Percentiles rank a stretch among this genome's conserved stretches.
Conservation (phyloP, 2,888 invertebrate species). For the Ochlodes sylvanus region DNA sequence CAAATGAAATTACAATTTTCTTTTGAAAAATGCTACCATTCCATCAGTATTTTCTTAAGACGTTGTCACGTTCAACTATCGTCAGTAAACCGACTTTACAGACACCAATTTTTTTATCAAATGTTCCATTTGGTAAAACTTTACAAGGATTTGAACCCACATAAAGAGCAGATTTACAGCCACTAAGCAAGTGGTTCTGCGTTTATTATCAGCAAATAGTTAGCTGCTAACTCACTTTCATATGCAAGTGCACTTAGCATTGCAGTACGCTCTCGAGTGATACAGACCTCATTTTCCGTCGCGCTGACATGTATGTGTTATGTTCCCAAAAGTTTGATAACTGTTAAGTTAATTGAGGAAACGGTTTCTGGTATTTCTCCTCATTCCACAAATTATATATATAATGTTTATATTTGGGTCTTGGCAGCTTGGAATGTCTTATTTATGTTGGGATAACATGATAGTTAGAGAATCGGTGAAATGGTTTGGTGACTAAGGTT, state of each 20-base stretch:
- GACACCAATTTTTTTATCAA: no score
- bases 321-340: not conserved
- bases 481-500: no score
- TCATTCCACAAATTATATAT: not conserved
- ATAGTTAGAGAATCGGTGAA: no score
- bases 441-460: no score
- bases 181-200: not conserved
- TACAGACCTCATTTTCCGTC: constrained; percentile 16
- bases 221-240: constrained; percentile 10
- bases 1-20: no score
- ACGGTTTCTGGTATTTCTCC: not conserved
- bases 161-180: not conserved
- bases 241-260: constrained; percentile 20
- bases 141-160: no score
- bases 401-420: not conserved
- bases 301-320: not conserved
- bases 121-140: no score
- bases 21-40: no score
- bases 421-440: not conserved
- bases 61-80: no score
- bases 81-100: no score
- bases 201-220: not conserved
- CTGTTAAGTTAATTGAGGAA: not conserved
- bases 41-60: no score
- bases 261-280: constrained; percentile 7